Evolutionary conservation across 2,888 invertebrate species (phyloP).

Genomic region (Belgica antarctica): DNA sequence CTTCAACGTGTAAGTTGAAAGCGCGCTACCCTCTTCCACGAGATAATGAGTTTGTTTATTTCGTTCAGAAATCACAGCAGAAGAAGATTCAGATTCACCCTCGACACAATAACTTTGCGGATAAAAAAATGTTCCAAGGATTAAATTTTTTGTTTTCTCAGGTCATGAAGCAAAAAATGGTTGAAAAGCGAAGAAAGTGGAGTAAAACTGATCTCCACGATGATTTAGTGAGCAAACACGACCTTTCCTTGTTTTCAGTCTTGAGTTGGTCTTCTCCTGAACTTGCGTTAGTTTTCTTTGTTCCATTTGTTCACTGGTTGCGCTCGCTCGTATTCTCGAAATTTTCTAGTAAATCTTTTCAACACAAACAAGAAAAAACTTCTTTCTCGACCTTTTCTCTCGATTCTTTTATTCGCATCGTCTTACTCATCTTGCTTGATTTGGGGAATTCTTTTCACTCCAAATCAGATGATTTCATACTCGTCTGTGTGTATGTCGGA

Average conservation of each 20-base stretch:
- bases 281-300: neutral
- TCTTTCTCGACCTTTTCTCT: neutral
- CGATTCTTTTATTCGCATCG: neutral
- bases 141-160: neutral
- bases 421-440: neutral
- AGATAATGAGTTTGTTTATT: no score
- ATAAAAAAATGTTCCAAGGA: neutral
- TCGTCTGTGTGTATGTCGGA: neutral
- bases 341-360: neutral
- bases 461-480: constrained; percentile 19
- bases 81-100: no score
- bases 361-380: neutral
- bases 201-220: neutral
- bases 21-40: no score
- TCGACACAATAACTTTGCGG: no score
- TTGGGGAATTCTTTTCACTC: constrained; percentile 10
- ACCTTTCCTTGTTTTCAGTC: constrained; percentile 29
- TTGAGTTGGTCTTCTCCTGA: neutral
- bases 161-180: neutral
- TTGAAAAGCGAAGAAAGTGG: neutral
- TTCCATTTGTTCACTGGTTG: neutral
- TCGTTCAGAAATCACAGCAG: no score
- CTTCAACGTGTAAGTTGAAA: no score
- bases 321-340: neutral
- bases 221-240: constrained; percentile 33